Base-by-base conservation (phyloP, 1,140 invertebrate species). In the Polyergus mexicanus region DNA sequence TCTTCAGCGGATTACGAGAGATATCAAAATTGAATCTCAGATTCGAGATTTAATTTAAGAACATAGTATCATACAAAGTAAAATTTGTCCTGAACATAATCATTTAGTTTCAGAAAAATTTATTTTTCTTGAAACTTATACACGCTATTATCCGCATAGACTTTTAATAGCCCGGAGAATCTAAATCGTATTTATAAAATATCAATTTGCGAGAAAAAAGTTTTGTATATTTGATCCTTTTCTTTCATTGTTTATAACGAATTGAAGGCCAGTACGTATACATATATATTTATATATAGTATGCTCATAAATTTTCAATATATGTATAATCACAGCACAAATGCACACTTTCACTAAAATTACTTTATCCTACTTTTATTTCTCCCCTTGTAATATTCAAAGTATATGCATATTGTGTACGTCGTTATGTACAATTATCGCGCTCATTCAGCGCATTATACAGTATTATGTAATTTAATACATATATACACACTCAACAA, bases 401-500 rank as follows among this genome's bases (percentile, higher is more conserved):
- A 54, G 28, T 54, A 60, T 83, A 71, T 80, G 28, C 32, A 8
- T 62, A 41, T 83, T 58, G 51, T 22, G 19, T 74, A 60, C 32
- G 25, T 74, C 8, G 19, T 28, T 60, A 83, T 83, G 38, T 83
- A 74, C 78, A 83, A 44, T 16, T 6, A 35, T 80, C 22, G 11
- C 35, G 35, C 11, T 81, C 22, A 72, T 81, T 81, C 56, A 54
- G 47, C 25, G 51, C 8, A 51, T 81, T 58, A 62, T 65, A 56
- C 47, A 86, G 47, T 80, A 51, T 51, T 89, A 65, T 90, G 84
- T 84, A 87, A 72, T 86, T 92, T 85, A 89, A 87, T 89, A 91
- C 76, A 88, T 88, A 89, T 88, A 89, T 87, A 90, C 87, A 90
- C 86, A 88, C 68, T 71, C n/a, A 44, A 44, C 28, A 90, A 84